Evolutionary conservation across 1,140 invertebrate species (phyloP), one percentile per base, ranked within the genome.

Genomic region (Catajapyx aquilonaris): DNA sequence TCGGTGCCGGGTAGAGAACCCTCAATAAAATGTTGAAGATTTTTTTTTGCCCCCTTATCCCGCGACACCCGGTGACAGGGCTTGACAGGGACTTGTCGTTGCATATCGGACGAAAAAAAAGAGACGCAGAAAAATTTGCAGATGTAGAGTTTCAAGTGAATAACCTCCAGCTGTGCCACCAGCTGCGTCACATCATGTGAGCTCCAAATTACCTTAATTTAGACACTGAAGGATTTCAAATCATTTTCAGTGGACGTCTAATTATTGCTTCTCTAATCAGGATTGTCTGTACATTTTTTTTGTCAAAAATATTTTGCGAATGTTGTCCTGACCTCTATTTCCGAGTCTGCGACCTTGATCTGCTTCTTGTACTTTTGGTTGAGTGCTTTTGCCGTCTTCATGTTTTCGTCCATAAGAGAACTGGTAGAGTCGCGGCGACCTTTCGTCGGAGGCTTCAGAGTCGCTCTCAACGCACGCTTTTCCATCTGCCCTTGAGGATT

Each of bases 401-500:
- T 47, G 20, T 76, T 67, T 38, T 81, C 69, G 51, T 85, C 81
- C 38, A 84, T 59, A 52, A 84, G 78, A 10, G 71, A 74, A 15
- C 66, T 65, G 16, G 68, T 72, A 2, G 78, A 78, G 43, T 78
- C 71, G 35, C 72, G 57, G 28, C 74, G 57, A 7, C 62, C 28
- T 44, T 76, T 76, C n/a, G 71, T 71, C 64, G 73, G 70, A 5
- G 77, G 78, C 35, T 73, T 61, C n/a, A 84, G 55, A 3, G 78
- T 83, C 0, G 78, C 75, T 22, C 78, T 57, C 28, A 79, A 73
- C 13, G 31, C 35, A 40, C 81, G 58, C 46, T 81, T 79, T 49
- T 85, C 81, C 31, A 81, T 74, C 4, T 69, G 69, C 2, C 81
- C 80, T 46, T 77, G 75, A 2, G 85, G 83, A 63, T 91, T 90